Evolutionary conservation across 2,797 vertebrate species (phyloP), one percentile per base, ranked within the genome.

Genomic region (Gymnothorax javanicus): DNA sequence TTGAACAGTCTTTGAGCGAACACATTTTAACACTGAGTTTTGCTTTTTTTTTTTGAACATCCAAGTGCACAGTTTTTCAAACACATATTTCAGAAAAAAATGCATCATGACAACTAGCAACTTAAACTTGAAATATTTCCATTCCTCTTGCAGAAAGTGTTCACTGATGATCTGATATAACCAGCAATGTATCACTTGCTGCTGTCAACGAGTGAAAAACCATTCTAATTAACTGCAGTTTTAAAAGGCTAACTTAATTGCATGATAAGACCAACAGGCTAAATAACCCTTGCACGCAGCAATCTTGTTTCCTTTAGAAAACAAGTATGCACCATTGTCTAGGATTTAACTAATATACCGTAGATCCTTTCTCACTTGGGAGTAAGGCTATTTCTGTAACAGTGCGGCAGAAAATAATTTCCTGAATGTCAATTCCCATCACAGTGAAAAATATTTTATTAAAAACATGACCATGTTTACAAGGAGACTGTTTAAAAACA

Each of bases 381-480:
- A 64, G 23, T 43, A 43, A 43, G 33, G 33, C 17, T 64, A 64
- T 64, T 0, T 20, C 60, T 64, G 60, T 7, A 6, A 15, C 6
- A 20, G 23, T 5, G 4, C 15, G 23, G 20, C 17, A 64, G 15
- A 20, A 5, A 64, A 64, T 64, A 64, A 15, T n/a, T 64, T 64
- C 60, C 60, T 64, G 59, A 60, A 17, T 60, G 60, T 15, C 23
- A 20, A 64, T 64, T 64, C 60, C 17, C 60, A 64, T 64, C 60
- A 20, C 60, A 15, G 23, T 20, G 60, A 64, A 94, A 93, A 94
- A 93, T 91, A 91, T 93, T 94, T 95, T 94, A 13, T 92, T 92
- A 94, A 92, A 93, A 93, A 93, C 93, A 82, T 90, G 87, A 91
- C 89, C 90, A 88, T 89, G 90, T 88, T 86, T 91, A 89, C 88